A percentile compares a stretch with the other conserved stretches of the same genome.
Conservation (phyloP, 2,113 vertebrate species). For the Sarotherodon lohbergeri region DNA sequence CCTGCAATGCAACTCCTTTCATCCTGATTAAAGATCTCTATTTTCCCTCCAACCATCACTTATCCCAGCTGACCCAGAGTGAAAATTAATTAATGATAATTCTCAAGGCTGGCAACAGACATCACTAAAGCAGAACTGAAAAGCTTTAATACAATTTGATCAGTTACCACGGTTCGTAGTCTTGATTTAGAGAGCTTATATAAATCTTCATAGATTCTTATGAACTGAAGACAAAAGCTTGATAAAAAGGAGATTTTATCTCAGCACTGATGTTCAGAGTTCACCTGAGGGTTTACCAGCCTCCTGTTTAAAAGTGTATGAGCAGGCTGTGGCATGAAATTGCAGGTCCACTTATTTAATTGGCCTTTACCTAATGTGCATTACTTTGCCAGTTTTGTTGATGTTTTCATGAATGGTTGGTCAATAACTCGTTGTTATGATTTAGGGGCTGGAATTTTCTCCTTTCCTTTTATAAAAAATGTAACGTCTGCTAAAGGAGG, state of each 20-base stretch:
- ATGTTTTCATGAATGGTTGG: background rate
- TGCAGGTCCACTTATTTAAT: background rate
- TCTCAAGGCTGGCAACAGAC: background rate
- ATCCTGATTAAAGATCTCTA: background rate
- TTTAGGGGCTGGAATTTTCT: background rate
- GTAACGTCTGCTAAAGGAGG: background rate
- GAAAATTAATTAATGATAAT: background rate
- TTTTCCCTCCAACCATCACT: background rate
- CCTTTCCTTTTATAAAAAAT: background rate
- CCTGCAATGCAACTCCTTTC: background rate
- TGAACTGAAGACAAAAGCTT: background rate
- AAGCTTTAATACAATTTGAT: background rate
- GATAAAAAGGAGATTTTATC: background rate
- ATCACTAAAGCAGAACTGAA: too few species aligned
- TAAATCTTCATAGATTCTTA: background rate
- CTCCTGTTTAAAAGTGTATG: background rate
- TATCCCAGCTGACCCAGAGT: background rate
- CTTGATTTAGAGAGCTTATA: background rate
- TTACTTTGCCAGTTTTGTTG: background rate
- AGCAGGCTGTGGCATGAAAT: background rate
- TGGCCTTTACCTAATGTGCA: background rate
- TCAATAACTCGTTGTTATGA: background rate
- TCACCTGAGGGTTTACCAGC: background rate
- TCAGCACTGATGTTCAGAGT: background rate
- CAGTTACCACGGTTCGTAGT: rapidly evolving